Percentiles rank a stretch among this genome's conserved stretches.
Evolutionary conservation across 2,888 invertebrate genomes (phyloP).

Genomic region (Anagyrus pseudococci): DNA sequence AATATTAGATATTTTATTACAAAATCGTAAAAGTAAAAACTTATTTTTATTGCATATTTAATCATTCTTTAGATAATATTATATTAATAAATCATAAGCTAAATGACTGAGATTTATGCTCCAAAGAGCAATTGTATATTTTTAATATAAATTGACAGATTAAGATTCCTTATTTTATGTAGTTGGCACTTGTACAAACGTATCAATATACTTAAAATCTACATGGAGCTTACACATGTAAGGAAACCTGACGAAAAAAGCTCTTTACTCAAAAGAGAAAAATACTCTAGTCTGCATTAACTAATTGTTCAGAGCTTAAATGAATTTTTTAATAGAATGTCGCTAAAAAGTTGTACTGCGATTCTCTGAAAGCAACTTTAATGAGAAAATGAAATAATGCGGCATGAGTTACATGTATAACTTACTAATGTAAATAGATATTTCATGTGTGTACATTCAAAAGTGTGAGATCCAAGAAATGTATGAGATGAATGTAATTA

Average conservation of each 20-base stretch:
- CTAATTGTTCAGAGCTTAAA: slow-evolving; percentile 18
- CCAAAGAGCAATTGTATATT: slow-evolving; percentile 23
- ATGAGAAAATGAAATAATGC: slow-evolving; percentile 12
- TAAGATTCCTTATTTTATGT: slow-evolving; percentile 25
- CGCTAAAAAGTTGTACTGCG: slow-evolving; percentile 17
- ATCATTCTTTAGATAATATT: slow-evolving; percentile 23
- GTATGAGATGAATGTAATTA: slow-evolving; percentile 11
- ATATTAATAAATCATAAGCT: slow-evolving; percentile 16
- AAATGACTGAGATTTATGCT: slow-evolving; percentile 29
- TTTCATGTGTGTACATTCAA: slow-evolving; percentile 28
- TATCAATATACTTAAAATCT: slow-evolving; percentile 24
- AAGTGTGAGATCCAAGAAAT: slow-evolving; percentile 10
- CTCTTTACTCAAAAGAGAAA: slow-evolving; percentile 26
- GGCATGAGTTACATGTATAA: slow-evolving; percentile 18
- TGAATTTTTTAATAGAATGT: slow-evolving; percentile 23
- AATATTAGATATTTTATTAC: slow-evolving; percentile 32
- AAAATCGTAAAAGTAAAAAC: slow-evolving; percentile 26
- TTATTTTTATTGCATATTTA: slow-evolving; percentile 31
- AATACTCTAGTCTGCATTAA: slow-evolving; percentile 35
- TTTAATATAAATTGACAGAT: slow-evolving; percentile 35
- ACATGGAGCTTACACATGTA: slow-evolving; percentile 11
- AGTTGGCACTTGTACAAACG: slow-evolving; percentile 25
- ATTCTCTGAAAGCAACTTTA: slow-evolving; percentile 13
- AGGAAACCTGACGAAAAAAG: slow-evolving; percentile 8
- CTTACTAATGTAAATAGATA: slow-evolving; percentile 31